Base-by-base conservation (phyloP, 1,140 invertebrate genomes). In the Eupeodes corollae region DNA sequence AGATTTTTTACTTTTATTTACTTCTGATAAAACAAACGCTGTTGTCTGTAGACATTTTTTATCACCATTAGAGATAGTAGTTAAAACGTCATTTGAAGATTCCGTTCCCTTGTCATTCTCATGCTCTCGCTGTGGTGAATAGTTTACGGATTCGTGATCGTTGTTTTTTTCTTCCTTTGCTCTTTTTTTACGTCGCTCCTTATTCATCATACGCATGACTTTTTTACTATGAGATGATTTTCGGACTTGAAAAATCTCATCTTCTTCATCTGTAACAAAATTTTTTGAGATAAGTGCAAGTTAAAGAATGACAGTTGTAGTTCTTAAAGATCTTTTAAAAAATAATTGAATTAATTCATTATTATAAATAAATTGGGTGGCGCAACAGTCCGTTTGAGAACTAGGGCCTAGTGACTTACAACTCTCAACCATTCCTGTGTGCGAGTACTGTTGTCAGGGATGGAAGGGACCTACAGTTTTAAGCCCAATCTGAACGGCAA, bases 151-250 rank as follows among this genome's bases (percentile, higher is more conserved):
- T 30, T 39, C 30, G 30, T 37, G 14, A 10, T 41, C 6, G 21
- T 26, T 41, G 33, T 11, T 42, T 14, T 39, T 21, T 6, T 58
- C 55, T 34, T 61, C 67, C 69, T 80, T 77, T 61, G 76, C 76
- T 68, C 79, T 80, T 67, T 83, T 80, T 63, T 80, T 81, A 43
- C 75, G 72, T 51, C 72, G 68, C 59, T 91, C 87, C 68, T 85
- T 88, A 64, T 93, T 88, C 56, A 88, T 71, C 56, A 88, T 80
- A 63, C 87, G 88, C 69, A 86, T 84, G 44, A 95, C 77, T 68
- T 87, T 83, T 68, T 91, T 88, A 70, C 90, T 93, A 54, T 93
- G 86, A 12, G 85, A 89, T 10, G 91, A 94, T 71, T 95, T 95
- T 68, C 91, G 94, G 32, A 95, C 84, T 78, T 91, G 86, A 70